phyloP scores from a whole-genome alignment of 1,140 invertebrate genomes.

The Heliothis virescens region DNA sequence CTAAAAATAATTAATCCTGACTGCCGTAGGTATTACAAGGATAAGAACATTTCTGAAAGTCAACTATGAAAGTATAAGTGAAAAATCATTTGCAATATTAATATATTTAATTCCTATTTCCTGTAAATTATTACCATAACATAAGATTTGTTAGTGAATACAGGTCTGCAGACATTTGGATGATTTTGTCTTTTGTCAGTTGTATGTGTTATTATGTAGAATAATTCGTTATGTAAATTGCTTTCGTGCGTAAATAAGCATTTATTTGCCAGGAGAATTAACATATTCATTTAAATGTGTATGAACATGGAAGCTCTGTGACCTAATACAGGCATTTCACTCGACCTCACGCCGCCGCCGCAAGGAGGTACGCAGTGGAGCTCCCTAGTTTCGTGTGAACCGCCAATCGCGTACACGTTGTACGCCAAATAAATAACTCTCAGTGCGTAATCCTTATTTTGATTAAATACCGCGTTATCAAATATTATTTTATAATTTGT shows the following conservation, averaged over 20 bases:
- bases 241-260: constrained; percentile 67
- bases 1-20: too few relatives aligned
- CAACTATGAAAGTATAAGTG: too few relatives aligned
- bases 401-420: constrained; percentile 59
- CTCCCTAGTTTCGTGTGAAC: constrained; percentile 48
- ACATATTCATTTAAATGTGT: constrained; percentile 79
- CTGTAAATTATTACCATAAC: neutral
- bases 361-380: constrained; percentile 64
- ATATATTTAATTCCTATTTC: neutral
- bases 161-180: constrained; percentile 1
- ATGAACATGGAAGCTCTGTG: constrained; percentile 63
- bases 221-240: constrained; percentile 72
- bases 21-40: too few relatives aligned
- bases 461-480: constrained; percentile 72
- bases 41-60: too few relatives aligned
- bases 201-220: constrained; percentile 50
- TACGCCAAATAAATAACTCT: constrained; percentile 64
- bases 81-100: too few relatives aligned
- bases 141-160: neutral
- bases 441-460: constrained; percentile 77
- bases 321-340: constrained; percentile 69
- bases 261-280: constrained; percentile 68
- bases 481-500: constrained; percentile 78
- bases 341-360: constrained; percentile 60
- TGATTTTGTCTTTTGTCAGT: constrained; percentile 44